Evolutionary conservation across 2,113 vertebrate species (phyloP).

Genomic region (Ursus arctos): DNA sequence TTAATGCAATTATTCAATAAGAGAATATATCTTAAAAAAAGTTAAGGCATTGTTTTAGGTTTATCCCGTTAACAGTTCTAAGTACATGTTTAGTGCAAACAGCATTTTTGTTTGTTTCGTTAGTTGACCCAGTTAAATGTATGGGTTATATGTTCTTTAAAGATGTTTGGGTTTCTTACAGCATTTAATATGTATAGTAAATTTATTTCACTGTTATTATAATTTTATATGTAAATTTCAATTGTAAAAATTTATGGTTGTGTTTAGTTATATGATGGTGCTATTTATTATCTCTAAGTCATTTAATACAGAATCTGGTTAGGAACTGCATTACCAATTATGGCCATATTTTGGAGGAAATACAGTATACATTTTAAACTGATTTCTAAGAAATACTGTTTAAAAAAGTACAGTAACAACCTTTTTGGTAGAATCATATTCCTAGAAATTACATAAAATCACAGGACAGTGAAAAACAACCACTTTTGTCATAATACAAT

Average conservation of each 20-base stretch:
- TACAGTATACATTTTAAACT: not conserved
- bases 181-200: not conserved
- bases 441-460: not conserved
- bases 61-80: not conserved
- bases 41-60: not conserved
- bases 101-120: not conserved
- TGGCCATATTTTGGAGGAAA: not conserved
- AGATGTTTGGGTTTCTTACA: constrained; percentile 32
- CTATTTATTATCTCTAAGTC: not conserved
- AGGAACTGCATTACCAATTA: not conserved
- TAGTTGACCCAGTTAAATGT: not conserved
- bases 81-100: not conserved
- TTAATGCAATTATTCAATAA: not conserved
- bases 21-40: not conserved
- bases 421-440: not conserved
- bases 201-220: not conserved
- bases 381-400: not conserved
- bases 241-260: not conserved
- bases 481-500: not conserved
- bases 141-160: not conserved
- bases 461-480: not conserved
- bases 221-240: not conserved
- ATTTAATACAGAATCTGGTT: constrained; percentile 12
- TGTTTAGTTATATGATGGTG: not conserved
- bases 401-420: not conserved